Evolutionary conservation across 2,797 vertebrate genomes (phyloP), one percentile per base, ranked within the genome.

Genomic region (Pelochelys cantorii): DNA sequence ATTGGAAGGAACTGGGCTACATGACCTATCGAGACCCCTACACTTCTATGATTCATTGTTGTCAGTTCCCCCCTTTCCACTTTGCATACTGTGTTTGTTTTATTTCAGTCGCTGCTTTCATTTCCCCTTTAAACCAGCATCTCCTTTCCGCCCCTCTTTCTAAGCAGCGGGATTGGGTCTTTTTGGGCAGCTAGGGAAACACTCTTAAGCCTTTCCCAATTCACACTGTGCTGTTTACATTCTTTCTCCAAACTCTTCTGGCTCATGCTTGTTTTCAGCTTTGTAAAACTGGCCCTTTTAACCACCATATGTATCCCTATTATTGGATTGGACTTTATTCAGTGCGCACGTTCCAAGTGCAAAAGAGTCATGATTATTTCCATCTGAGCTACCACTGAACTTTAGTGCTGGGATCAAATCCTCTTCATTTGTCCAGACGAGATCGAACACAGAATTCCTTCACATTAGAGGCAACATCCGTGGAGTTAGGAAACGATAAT

Each of bases 321-420:
- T 6, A 0, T 37, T 4, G 5, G 1, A 0, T 2, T 12, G 17
- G 1, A 71, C 48, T 79, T 34, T 3, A 1, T 23, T 12, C 25
- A 20, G 5, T 78, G 5, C 5, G 25, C 7, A 0, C 7, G 2
- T 27, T 13, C 25, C 13, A 14, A 7, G 29, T 0, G 5, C 15
- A 0, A 1, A 2, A 3, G 1, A 37, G 60, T 5, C 4, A 1
- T 0, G 7, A 14, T 22, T 55, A 48, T 15, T 74, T 5, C 1
- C 4, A 4, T 18, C 83, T 4, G 13, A 55, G 60, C 3, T 0
- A 12, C 65, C 57, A 3, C 52, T 68, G 65, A 71, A 71, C n/a
- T 27, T 68, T 6, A 2, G 11, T 17, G 1, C 75, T 2, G 1
- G 3, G 22, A 17, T 0, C 34, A 13, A 12, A 3, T 62, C 15